Percentiles rank a stretch among this genome's conserved stretches.
Conservation (phyloP, 2,113 vertebrate genomes). For the Theristicus caerulescens region DNA sequence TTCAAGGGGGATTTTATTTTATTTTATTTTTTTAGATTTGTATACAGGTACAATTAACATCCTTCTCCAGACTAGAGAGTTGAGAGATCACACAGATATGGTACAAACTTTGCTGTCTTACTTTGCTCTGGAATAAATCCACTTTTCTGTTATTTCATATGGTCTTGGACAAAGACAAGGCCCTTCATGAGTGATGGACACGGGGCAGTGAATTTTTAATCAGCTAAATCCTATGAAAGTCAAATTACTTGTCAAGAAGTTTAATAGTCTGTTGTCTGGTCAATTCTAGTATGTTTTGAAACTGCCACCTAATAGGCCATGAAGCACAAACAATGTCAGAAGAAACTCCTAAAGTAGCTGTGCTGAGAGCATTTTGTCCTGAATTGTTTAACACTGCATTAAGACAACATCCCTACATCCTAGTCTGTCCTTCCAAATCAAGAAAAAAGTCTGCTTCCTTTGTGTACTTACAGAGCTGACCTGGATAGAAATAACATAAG, state of each 20-base stretch:
- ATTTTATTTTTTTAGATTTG: background rate
- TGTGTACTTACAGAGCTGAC: fast-evolving
- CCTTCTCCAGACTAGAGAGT: background rate
- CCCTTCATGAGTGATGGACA: background rate
- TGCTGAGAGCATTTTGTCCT: background rate
- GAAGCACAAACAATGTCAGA: background rate
- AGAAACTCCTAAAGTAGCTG: background rate
- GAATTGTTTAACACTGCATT: background rate
- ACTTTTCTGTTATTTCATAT: background rate
- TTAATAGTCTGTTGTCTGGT: background rate
- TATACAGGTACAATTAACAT: background rate
- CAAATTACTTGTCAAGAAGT: background rate
- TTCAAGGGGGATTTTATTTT: too few relatives aligned
- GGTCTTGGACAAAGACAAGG: background rate
- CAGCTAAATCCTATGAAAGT: background rate
- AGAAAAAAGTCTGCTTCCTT: background rate
- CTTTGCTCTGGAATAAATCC: background rate
- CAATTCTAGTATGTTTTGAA: background rate
- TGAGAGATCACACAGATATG: background rate
- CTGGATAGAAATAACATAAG: background rate
- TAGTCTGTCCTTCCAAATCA: background rate
- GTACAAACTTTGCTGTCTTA: background rate
- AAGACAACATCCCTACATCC: background rate
- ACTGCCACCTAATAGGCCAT: background rate
- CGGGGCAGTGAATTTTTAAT: background rate